Base-by-base conservation (phyloP, 2,113 vertebrate genomes). In the Dinomys branickii region DNA sequence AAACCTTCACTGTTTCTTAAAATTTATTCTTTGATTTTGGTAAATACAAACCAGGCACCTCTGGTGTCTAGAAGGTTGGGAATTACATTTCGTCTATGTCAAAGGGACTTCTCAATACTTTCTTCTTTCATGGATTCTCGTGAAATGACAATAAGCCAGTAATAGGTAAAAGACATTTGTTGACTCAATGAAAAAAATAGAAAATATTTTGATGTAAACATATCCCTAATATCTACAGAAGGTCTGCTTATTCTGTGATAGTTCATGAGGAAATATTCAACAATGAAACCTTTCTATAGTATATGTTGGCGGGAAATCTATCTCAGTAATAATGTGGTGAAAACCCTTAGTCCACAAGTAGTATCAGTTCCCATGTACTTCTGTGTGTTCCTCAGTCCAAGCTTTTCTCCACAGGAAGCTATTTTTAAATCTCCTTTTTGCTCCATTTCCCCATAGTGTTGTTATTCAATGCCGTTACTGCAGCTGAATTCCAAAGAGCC, bases 111-210 rank as follows among this genome's bases (percentile, higher is more conserved):
- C 24, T 90, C 22, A 97, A 22, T 50, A 89, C 69, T 89, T 93
- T 69, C 44, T 71, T 71, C 71, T 86, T 88, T 88, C 80, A n/a
- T 14, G 92, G 52, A 63, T 82, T 85, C 44, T 1, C 77, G 5
- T 86, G 52, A 91, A 81, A 22, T 69, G 33, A 61, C 28, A 69
- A 28, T 50, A 91, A 24, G 47, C 44, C 41, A 91, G n/a, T 22
- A 30, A 56, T 8, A 69, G 83, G 50, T 75, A 7, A 85, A 92
- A 90, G 30, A 81, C 44, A 24, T 9, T 88, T 17, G 11, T 89
- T 91, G 3, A 69, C 19, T 75, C 44, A 85, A 94, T 87, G 41
- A 38, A 63, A 88, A 88, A 33, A 94, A 69, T 14, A 94, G 19
- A 52, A 33, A 44, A 50, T 88, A 56, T n/a, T 61, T 61, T n/a